Evolutionary conservation across 2,888 invertebrate genomes (phyloP), one percentile per base, ranked within the genome.

Genomic region (Oscheius sp.): DNA sequence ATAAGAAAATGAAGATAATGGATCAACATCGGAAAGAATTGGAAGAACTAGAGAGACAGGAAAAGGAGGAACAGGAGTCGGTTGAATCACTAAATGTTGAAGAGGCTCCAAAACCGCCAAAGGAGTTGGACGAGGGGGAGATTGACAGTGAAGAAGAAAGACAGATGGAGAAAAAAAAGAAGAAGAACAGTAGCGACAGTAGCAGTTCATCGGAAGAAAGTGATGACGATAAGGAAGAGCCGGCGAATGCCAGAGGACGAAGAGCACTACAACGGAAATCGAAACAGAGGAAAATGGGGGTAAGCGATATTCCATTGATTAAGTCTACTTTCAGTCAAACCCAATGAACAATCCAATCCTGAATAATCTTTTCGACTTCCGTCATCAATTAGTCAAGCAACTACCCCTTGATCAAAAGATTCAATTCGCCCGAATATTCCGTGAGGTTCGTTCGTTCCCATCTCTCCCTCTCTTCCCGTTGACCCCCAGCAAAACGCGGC

Each of bases 91-190:
- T 64, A 26, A 20, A n/a, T 12, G 30, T 33, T 24, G 24, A 8
- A 14, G 30, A 20, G 6, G 26, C 33, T 32, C 33, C 47, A n/a
- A 62, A 62, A 22, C 49, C 49, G 14, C 59, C 32, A 20, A 57
- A 49, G 17, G 49, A 49, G 30, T 45, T 75, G n/a, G 77, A 77
- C 30, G 77, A 77, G 44, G 77, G 77, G 14, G 77, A 77, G 44
- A 74, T 77, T 12, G 77, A 74, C 49, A 73, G 73, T 33, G 77
- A 74, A 9, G 77, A 77, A 41, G 77, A 77, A 63, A 24, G 54
- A 26, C 61, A 73, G 33, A 49, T 50, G 26, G 33, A 67, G 28
- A 54, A 17, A 22, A 30, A 65, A n/a, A 44, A 62, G 33, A 63
- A 62, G 20, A 67, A 59, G 59, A 62, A 49, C 9, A 41, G 44